Base-by-base conservation (phyloP, 2,113 vertebrate genomes). In the Catharus fuscescens region DNA sequence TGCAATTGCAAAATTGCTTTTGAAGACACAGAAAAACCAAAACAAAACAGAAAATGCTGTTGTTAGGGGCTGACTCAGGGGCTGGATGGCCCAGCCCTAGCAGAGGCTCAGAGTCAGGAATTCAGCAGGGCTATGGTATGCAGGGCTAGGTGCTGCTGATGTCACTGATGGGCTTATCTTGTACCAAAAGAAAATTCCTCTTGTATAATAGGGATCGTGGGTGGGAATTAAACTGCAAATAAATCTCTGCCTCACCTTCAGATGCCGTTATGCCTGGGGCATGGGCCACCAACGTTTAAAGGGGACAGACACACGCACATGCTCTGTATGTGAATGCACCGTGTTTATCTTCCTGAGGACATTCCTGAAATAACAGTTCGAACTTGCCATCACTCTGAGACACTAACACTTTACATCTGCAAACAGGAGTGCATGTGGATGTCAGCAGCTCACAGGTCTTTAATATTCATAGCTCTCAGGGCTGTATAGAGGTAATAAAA, bases 1-100 rank as follows among this genome's bases (percentile, higher is more conserved):
- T 48, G 92, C 88, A 70, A 0, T 92, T 89, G 88, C 92, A 92
- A 95, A 92, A 95, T 31, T 94, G 66, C 1, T 0, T 89, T 72
- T 79, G 74, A 92, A 91, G 90, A 56, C 66, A 1, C 83, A 50
- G 40, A 57, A 91, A 92, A 60, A 2, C 56, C 93, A 88, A 96
- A 95, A 96, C 92, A 95, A 95, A 96, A 4, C 96, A 92, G 88
- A 57, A 95, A 91, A 89, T 50, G 78, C 92, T 62, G 90, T 95
- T 94, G 95, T 95, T 95, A 95, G 95, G 94, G 94, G 85, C 93
- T 94, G 94, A 95, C 84, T 95, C 94, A 94, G 93, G 89, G 95
- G 89, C 61, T 31, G 69, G 11, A 29, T 76, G 69, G 94, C 91
- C 93, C 93, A 93, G 32, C 91, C 84, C 93, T 85, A 23, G 73